Evolutionary conservation across 2,888 invertebrate genomes (phyloP).

Genomic region (Didymodactylos carnosus): DNA sequence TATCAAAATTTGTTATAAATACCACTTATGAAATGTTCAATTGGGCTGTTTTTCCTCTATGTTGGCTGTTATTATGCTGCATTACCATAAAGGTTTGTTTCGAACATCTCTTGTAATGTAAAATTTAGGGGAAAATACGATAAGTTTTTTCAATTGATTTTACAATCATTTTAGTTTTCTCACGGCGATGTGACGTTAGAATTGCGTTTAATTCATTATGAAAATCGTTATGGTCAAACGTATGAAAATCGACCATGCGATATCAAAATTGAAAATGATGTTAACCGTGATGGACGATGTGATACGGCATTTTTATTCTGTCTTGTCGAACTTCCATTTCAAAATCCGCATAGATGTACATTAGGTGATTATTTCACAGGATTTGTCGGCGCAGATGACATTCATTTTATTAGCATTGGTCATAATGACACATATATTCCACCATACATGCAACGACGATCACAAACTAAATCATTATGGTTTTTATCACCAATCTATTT

Average conservation of each 20-base stretch:
- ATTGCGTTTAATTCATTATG: background rate
- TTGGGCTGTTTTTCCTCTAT: too few species aligned
- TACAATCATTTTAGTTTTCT: background rate
- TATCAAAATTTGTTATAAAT: too few species aligned
- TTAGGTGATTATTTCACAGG: constrained; percentile 9
- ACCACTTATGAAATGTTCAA: too few species aligned
- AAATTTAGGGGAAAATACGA: too few species aligned
- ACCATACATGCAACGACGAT: background rate
- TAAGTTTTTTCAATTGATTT: background rate
- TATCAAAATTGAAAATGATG: background rate
- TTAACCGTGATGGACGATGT: constrained; percentile 1
- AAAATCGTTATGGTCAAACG: background rate
- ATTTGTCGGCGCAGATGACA: constrained; percentile 7
- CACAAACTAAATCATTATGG: background rate
- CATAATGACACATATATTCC: background rate
- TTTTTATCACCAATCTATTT: background rate
- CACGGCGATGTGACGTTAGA: background rate
- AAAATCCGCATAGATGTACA: constrained; percentile 13
- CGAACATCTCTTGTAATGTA: too few species aligned
- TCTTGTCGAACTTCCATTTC: constrained; percentile 12
- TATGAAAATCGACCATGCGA: background rate
- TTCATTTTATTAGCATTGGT: background rate
- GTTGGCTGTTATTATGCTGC: too few species aligned
- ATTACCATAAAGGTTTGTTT: too few species aligned
- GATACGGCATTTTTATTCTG: constrained; percentile 11